These are phyloP conservation scores for Antechinus flavipes DNA, from an alignment of 2,113 vertebrate species.

Conservation along the genomic window DNA sequence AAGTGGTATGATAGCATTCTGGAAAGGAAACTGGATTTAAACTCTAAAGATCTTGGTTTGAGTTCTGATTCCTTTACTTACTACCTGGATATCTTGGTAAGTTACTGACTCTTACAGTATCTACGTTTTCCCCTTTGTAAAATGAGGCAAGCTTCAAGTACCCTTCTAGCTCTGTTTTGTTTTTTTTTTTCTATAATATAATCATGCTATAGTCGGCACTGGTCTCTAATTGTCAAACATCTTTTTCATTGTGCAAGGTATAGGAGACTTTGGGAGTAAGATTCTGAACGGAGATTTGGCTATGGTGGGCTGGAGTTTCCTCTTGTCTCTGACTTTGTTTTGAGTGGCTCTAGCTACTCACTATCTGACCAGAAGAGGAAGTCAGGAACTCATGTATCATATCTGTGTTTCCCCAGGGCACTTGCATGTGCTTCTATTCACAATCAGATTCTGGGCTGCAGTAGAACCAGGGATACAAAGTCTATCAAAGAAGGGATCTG, in stretches of 20 bases:
- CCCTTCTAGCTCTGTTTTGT: background rate
- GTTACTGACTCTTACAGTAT: background rate
- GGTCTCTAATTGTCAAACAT: background rate
- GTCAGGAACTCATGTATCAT: background rate
- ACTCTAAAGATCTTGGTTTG: background rate
- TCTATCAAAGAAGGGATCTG: background rate
- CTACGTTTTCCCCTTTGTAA: background rate
- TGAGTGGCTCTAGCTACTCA: too few relatives aligned
- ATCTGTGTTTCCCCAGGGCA: background rate
- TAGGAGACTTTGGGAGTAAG: background rate
- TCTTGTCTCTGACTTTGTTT: background rate
- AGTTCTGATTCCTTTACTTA: background rate
- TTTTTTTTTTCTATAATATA: background rate
- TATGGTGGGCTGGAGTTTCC: background rate
- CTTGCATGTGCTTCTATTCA: background rate
- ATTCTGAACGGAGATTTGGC: background rate
- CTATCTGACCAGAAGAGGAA: too few relatives aligned
- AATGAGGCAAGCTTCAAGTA: background rate
- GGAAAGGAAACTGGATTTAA: background rate
- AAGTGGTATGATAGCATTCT: background rate
- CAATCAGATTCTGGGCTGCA: background rate
- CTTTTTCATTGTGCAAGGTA: background rate
- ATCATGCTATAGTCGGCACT: background rate
- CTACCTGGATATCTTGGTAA: background rate
- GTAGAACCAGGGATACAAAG: background rate